Conservation (phyloP, 2,888 invertebrate species). For the Ommatoiulus sabulosus region DNA sequence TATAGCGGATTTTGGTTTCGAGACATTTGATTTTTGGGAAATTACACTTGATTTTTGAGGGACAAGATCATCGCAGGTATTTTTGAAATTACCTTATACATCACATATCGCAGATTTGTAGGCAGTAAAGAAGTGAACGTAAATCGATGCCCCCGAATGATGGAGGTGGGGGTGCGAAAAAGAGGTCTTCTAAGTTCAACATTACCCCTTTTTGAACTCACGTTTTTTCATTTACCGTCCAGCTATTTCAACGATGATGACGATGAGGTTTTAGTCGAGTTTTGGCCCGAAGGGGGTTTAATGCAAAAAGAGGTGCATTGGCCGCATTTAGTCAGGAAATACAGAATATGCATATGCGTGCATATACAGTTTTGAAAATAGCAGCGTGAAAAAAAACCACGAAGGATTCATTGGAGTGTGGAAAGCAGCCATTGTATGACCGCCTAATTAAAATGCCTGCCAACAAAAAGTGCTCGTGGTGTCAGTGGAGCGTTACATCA, state of each 20-base stretch:
- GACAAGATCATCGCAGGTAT: too few species aligned
- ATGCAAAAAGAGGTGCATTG: conserved; percentile 27
- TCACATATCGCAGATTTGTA: background rate
- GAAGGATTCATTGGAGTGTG: conserved; percentile 6
- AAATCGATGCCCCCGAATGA: background rate
- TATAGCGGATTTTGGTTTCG: background rate
- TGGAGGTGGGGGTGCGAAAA: background rate
- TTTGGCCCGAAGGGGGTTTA: background rate
- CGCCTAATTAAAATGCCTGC: conserved; percentile 43
- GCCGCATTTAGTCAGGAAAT: conserved; percentile 32
- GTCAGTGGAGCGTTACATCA: conserved; percentile 48
- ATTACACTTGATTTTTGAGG: too few species aligned
- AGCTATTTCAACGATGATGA: background rate
- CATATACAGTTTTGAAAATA: conserved; percentile 37
- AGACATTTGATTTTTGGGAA: background rate
- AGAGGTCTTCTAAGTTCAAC: background rate
- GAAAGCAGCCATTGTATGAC: conserved; percentile 39
- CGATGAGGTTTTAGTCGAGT: background rate
- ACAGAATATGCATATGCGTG: conserved; percentile 45
- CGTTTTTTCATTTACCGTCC: background rate
- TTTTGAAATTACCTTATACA: background rate
- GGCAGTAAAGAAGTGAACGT: background rate
- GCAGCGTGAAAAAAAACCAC: background rate
- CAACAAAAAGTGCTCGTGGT: conserved; percentile 1
- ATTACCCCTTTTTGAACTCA: background rate